Percentiles rank a stretch among this genome's conserved stretches.
Evolutionary conservation across 2,888 invertebrate species (phyloP).

Genomic region (Drosophila anomelani): DNA sequence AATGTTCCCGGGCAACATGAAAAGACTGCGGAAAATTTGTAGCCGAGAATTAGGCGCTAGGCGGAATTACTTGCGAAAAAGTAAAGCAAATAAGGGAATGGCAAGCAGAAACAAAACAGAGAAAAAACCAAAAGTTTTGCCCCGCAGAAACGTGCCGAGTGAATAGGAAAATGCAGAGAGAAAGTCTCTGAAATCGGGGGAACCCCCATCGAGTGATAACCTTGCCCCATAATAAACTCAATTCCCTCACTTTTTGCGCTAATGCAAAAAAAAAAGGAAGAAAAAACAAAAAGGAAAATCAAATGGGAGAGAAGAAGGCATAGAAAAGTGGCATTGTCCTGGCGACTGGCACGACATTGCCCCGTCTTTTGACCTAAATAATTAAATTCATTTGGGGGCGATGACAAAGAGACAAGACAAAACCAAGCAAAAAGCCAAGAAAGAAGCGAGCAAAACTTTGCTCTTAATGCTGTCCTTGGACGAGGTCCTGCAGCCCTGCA

Average conservation of each 20-base stretch:
- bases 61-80: slow-evolving; percentile 71
- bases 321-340: slow-evolving; percentile 66
- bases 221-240: slow-evolving; percentile 64
- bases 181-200: not conserved
- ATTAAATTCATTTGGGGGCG: slow-evolving; percentile 68
- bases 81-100: slow-evolving; percentile 62
- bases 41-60: slow-evolving; percentile 69
- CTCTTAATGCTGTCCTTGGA: slow-evolving; percentile 56
- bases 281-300: slow-evolving; percentile 2
- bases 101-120: not conserved
- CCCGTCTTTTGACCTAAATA: slow-evolving; percentile 75
- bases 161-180: not conserved
- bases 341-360: slow-evolving; percentile 60
- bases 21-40: slow-evolving; percentile 39
- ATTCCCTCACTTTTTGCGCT: slow-evolving; percentile 56
- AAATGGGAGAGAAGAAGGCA: slow-evolving; percentile 7
- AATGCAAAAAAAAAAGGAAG: slow-evolving; percentile 23
- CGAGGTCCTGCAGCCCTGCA: slow-evolving; percentile 43
- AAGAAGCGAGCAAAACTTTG: slow-evolving; percentile 49
- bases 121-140: slow-evolving; percentile 52
- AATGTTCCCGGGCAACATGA: slow-evolving; percentile 18
- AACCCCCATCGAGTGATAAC: slow-evolving; percentile 31
- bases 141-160: slow-evolving; percentile 30
- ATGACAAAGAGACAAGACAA: slow-evolving; percentile 16
- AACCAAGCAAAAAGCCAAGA: slow-evolving; percentile 4